Base-by-base conservation (phyloP, 1,140 invertebrate genomes). In the Brachionus manjavacas region DNA sequence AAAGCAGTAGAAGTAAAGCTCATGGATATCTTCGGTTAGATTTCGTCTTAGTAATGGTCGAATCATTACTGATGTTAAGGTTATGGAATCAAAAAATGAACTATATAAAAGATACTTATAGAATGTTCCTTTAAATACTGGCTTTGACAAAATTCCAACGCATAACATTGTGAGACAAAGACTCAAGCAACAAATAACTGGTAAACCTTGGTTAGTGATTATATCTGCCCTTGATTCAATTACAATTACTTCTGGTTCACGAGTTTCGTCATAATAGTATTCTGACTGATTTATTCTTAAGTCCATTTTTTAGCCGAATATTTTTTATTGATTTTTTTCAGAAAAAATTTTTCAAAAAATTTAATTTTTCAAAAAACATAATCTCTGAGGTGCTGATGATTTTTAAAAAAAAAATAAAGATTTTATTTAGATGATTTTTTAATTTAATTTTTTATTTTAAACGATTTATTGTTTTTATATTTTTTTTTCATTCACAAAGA, bases 1-100 rank as follows among this genome's bases (percentile, higher is more conserved):
- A 76, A 76, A 76, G 25, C 39, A 76, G 20, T 76, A 76, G 25
- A 76, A 76, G 20, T 76, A 76, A 9, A 76, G 11, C 25, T 76
- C 72, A 49, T 76, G 72, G 11, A 76, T 76, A 20, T 76, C 41
- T 49, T 76, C 72, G 4, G 72, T 76, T 49, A 76, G 49, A 25
- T 14, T 11, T 49, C 12, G 39, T 23, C 46, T 76, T 14, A 76
- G 3, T 49, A 76, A 25, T 11, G 72, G 72, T 12, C 43, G 39
- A n/a, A 76, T 9, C 23, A 76, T 23, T 46, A 76, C 46, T 31
- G 72, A 49, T 4, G 25, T 14, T 23, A 76, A 25, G 28, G 43
- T 49, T 14, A 76, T 46, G 4, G 72, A 76, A 25, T 76, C 72
- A 76, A 76, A 76, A 28, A 76, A 28, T 3, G 41, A 52, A 25